Base-by-base conservation (phyloP, 2,113 vertebrate genomes). In the Caretta caretta region DNA sequence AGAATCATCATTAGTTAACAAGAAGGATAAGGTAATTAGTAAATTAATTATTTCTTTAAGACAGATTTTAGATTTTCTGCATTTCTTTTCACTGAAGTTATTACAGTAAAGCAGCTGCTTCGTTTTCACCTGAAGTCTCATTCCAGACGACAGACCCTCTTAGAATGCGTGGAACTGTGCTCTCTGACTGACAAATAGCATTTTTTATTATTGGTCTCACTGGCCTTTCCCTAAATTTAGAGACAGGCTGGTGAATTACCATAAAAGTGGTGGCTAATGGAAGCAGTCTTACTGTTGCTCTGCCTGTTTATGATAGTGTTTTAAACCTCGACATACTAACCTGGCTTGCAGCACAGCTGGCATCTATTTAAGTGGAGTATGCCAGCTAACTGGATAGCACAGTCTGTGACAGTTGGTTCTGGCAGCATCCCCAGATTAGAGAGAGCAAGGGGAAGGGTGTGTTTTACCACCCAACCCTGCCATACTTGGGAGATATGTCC, bases 1-100 rank as follows among this genome's bases (percentile, higher is more conserved):
- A 86, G 48, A 89, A 11, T 84, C 79, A 69, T 13, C 49, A 0
- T 72, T 80, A 6, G 72, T 88, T 93, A 85, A 29, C 86, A 10
- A 14, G 1, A 2, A 65, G 57, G 35, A 0, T 69, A 59, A 57
- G 19, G 6, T 22, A 9, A 12, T 38, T n/a, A 69, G 35, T 20
- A 51, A 50, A 38, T 51, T 24, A 78, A 49, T 1, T 4, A 84
- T 29, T 75, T 83, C 2, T 20, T 69, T 50, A 35, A 62, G 62
- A 79, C 65, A 11, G 12, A 25, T 16, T 48, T 57, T 42, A 85
- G n/a, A 83, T 17, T n/a, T 84, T 65, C 62, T 72, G 90, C 11
- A 80, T 49, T 31, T n/a, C 22, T 69, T 75, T 35, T 11, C 0
- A 0, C 3, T 8, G 22, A 35, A 46, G 1, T 20, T 80, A 25